Conservation (phyloP, 2,888 invertebrate genomes). For the Acronicta psi region DNA sequence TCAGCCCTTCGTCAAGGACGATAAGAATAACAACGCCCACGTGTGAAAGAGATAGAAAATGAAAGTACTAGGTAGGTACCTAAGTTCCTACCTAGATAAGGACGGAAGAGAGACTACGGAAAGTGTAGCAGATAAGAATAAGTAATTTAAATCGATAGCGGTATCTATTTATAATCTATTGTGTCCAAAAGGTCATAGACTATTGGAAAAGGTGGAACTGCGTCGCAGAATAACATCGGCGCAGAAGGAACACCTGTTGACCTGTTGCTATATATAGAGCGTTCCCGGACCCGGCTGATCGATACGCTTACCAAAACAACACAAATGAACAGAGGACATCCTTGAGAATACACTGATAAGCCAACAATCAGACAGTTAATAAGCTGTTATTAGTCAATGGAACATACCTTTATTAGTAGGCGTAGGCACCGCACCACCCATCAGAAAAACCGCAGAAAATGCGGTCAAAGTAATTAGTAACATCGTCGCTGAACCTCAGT, state of each 20-base stretch:
- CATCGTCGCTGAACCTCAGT: slow-evolving; percentile 65
- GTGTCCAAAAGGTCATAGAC: slow-evolving; percentile 68
- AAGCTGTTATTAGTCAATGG: slow-evolving; percentile 14
- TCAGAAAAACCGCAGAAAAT: slow-evolving; percentile 79
- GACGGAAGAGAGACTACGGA: too few species aligned
- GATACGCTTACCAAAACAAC: slow-evolving; percentile 71
- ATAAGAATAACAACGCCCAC: slow-evolving; percentile 32
- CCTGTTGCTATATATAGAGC: slow-evolving; percentile 87
- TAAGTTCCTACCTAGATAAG: background rate
- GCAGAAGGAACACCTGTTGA: slow-evolving; percentile 72
- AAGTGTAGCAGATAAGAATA: slow-evolving; percentile 20
- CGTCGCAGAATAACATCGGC: slow-evolving; percentile 70
- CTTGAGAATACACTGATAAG: slow-evolving; percentile 22
- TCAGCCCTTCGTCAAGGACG: slow-evolving; percentile 12
- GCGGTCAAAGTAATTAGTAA: slow-evolving; percentile 81
- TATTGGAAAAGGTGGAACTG: slow-evolving; percentile 65
- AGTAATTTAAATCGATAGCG: slow-evolving; percentile 23
- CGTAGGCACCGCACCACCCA: slow-evolving; percentile 77
- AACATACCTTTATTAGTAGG: slow-evolving; percentile 81
- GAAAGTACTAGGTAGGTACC: too few species aligned
- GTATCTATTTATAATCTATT: slow-evolving; percentile 53
- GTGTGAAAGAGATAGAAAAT: slow-evolving; percentile 5
- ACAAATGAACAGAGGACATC: slow-evolving; percentile 35
- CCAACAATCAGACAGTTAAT: slow-evolving; percentile 13
- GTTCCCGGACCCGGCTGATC: slow-evolving; percentile 73